Evolutionary conservation across 92 coral and sea anemone genomes (phyloP).

Genomic region (Porites rus): DNA sequence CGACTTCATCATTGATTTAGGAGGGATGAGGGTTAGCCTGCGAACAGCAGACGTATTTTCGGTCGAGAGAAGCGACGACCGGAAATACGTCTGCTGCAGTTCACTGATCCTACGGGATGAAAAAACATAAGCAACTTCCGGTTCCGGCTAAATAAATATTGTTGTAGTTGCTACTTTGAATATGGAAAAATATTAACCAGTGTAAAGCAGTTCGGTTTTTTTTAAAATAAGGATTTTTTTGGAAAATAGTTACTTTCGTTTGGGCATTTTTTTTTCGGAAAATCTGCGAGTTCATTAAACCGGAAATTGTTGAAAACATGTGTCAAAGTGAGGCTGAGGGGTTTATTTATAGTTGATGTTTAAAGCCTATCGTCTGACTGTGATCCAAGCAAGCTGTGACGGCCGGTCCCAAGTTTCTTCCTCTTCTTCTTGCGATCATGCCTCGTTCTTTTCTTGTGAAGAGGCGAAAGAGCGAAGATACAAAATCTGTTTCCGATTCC

Average conservation of each 20-base stretch:
- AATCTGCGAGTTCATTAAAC: not conserved
- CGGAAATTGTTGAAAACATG: constrained; percentile 37
- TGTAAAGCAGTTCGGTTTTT: not conserved
- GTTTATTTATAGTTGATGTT: constrained; percentile 47
- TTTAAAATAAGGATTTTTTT: no score
- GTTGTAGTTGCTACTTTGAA: not conserved
- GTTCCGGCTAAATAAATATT: not conserved
- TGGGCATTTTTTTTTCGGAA: not conserved
- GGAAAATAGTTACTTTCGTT: no score
- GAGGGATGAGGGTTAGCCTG: no score
- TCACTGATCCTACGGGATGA: no score
- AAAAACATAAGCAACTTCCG: not conserved
- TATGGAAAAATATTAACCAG: no score
- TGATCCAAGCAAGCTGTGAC: constrained; percentile 33
- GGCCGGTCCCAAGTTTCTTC: constrained; percentile 7
- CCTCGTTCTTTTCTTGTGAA: constrained; percentile 88
- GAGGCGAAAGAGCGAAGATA: constrained; percentile 63
- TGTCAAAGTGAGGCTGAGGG: constrained; percentile 56
- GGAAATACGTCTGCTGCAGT: no score
- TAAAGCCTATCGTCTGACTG: constrained; percentile 35
- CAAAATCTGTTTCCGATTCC: constrained; percentile 30
- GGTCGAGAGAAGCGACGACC: no score
- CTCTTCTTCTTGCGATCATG: constrained; percentile 44
- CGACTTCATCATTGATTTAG: no score
- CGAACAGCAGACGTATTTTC: no score